Evolutionary conservation across 2,113 vertebrate species (phyloP), one percentile per base, ranked within the genome.

Genomic region (Sialia sialis): DNA sequence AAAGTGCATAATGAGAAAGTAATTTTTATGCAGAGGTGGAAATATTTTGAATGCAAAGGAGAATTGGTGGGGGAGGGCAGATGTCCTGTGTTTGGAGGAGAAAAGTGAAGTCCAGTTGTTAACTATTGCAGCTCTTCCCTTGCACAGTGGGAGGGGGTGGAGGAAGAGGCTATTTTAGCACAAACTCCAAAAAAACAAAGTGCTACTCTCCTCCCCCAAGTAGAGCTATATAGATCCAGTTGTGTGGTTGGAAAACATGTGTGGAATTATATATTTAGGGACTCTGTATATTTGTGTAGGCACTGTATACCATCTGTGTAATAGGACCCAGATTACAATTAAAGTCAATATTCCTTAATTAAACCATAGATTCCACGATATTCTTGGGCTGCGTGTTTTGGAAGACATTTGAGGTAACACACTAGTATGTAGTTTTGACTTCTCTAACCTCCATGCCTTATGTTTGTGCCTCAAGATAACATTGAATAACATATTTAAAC

Each of bases 401-500:
- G 52, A 89, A 94, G 91, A 89, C 60, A 55, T 79, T 78, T 87
- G 88, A 89, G 39, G 54, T 63, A 87, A 54, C 84, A 87, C 66
- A n/a, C 51, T 55, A 63, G 59, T 67, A 19, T 34, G 75, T 77
- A 79, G 94, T 76, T 94, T 87, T 79, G 87, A 75, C 74, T 93
- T 93, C 80, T 97, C 60, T 96, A 96, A 93, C 90, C 89, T 91
- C 81, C 74, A 23, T 90, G 96, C 93, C 83, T 95, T 91, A 89
- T 89, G 92, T 95, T 95, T 95, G 74, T 96, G 95, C 96, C 96
- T 96, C 79, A 83, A 96, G 93, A 96, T 79, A 92, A 69, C 95
- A 91, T 73, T 95, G 95, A 94, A 95, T 96, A 96, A 95, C 94
- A 91, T 96, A 96, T 93, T 89, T 92, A 84, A 96, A 64, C 73